phyloP scores from a whole-genome alignment of 2,113 vertebrate species.

The Platysteira castanea region DNA sequence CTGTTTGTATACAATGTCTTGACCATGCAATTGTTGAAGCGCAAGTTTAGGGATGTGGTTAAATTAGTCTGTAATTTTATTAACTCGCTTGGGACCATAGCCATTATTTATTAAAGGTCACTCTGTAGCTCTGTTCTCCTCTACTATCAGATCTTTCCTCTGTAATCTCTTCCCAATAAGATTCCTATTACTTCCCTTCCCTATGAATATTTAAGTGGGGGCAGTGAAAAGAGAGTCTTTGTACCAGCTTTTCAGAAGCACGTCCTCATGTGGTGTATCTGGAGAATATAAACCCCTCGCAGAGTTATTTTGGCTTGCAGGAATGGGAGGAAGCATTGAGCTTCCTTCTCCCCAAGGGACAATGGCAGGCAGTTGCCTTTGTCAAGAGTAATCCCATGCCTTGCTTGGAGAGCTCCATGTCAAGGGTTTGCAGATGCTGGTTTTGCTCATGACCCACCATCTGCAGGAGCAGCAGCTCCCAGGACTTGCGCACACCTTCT shows the following conservation, averaged over 20 bases:
- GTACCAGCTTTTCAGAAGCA: neutral
- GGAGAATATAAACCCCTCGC: neutral
- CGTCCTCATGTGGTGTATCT: neutral
- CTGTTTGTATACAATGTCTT: slow-evolving; percentile 6
- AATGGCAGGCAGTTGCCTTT: neutral
- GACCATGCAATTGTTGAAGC: neutral
- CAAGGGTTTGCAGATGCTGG: neutral
- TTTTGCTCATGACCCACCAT: neutral
- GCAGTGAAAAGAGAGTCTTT: neutral
- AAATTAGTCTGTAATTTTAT: neutral
- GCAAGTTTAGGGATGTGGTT: slow-evolving; percentile 10
- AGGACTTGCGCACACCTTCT: fast-evolving
- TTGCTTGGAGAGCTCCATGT: neutral
- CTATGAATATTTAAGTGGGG: neutral
- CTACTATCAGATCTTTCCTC: neutral
- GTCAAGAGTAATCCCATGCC: neutral
- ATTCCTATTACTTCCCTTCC: neutral
- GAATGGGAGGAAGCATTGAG: neutral
- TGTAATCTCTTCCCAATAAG: neutral
- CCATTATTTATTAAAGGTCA: neutral
- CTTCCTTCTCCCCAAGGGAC: neutral
- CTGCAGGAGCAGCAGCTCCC: neutral
- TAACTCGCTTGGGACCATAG: neutral
- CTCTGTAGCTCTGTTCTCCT: neutral
- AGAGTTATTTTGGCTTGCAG: fast-evolving